Base-by-base conservation (phyloP, 2,797 vertebrate species). In the Paratrypauchen microcephalus region DNA sequence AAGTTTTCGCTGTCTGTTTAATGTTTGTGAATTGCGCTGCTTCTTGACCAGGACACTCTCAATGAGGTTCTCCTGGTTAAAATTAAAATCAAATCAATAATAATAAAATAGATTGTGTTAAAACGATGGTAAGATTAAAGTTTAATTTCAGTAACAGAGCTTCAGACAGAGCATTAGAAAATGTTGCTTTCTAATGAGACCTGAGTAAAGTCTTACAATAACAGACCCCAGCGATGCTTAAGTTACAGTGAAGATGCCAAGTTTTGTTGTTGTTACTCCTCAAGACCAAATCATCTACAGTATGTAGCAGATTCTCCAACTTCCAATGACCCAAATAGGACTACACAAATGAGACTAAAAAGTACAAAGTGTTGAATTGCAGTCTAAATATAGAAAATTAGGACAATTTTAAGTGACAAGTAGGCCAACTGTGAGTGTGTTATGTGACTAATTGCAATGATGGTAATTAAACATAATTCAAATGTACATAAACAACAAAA, bases 401-500 rank as follows among this genome's bases (percentile, higher is more conserved):
- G 55, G 55, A 28, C 55, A 59, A 19, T n/a, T 60, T 60, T 36
- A 30, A 60, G 30, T 60, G 58, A 36, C 58, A 60, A 60, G 58
- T 19, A 13, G 18, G n/a, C 58, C 58, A 36, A 36, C 58, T 60
- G 58, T 60, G 56, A 58, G 56, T 24, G 52, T 4, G 58, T 36
- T 60, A 18, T 36, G 58, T 36, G 16, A 11, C 58, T 60, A 60
- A 60, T 60, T 60, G 58, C 30, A n/a, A 19, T 60, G 28, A 32
- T 60, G 28, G 7, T 36, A 36, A 36, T 36, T 8, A 32, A 36
- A 36, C 18, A 18, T 28, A 30, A 7, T 26, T 57, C 24, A 54
- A 54, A 54, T 54, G 52, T 54, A 57, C 28, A 57, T 28, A 2
- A 23, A 54, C n/a, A 54, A 9, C n/a, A 54, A 54, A 54, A n/a